Percentiles rank a stretch among this genome's conserved stretches.
Conservation (phyloP, 2,113 vertebrate species). For the Orcinus orca region DNA sequence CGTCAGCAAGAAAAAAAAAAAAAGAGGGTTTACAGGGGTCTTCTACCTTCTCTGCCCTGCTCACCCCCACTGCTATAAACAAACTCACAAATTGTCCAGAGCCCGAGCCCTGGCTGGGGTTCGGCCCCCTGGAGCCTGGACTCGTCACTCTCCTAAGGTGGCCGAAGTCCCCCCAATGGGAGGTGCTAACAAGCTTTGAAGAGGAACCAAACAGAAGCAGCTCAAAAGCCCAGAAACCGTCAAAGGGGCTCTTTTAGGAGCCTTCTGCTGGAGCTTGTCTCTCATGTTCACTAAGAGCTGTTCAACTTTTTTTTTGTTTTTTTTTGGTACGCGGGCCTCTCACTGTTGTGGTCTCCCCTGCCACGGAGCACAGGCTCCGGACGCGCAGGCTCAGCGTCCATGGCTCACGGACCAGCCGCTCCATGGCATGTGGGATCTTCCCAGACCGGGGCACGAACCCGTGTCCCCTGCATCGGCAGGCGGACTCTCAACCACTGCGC, state of each 20-base stretch:
- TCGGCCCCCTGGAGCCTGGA: background rate
- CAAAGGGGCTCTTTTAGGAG: background rate
- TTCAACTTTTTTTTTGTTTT: background rate
- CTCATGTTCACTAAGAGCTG: background rate
- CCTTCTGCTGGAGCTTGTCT: background rate
- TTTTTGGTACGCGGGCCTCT: too few relatives aligned
- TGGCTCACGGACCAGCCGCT: too few relatives aligned
- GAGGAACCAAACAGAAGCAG: slow-evolving; percentile 19
- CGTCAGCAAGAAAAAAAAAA: background rate
- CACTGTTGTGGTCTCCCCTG: too few relatives aligned
- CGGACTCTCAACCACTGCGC: too few relatives aligned
- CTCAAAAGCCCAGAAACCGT: background rate
- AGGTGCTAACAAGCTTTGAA: slow-evolving; percentile 39
- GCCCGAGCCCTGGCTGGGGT: background rate
- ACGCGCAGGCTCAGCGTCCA: too few relatives aligned
- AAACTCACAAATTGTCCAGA: background rate
- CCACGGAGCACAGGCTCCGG: too few relatives aligned
- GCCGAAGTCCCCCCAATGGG: background rate
- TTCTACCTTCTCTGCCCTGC: background rate
- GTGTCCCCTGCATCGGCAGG: too few relatives aligned
- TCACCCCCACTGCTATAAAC: background rate
- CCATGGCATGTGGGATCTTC: too few relatives aligned
- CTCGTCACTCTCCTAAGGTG: background rate
- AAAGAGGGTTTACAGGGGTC: background rate
- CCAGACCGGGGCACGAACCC: too few relatives aligned